Evolutionary conservation across 2,888 invertebrate genomes (phyloP), one percentile per base, ranked within the genome.

Genomic region (Polydrusus pterygomalis): DNA sequence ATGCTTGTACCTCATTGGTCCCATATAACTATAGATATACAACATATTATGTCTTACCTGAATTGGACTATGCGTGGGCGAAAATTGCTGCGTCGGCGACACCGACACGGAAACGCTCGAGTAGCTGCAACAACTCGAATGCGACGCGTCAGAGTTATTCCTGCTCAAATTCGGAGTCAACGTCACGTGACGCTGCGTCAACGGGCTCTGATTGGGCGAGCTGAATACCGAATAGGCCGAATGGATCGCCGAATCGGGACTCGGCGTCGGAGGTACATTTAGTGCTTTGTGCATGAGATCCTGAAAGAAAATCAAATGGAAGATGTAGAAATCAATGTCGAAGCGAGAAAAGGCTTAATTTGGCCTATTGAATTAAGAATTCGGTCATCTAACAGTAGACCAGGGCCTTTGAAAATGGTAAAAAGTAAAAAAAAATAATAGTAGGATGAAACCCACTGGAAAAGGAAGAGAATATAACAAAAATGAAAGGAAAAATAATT

Each of bases 121-220:
- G 86, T 94, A 95, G 43, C 95, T 95, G 88, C 96, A 96, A 85
- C 96, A 96, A 80, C 96, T 95, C 82, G 96, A 96, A 86, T 95
- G 94, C 76, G 96, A 96, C 1, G 96, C 96, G 86, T 96, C 96
- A 82, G 95, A 96, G 89, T 96, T 96, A 89, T 96, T 96, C 75
- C 96, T 92, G 70, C 95, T 95, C 77, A 96, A 88, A 11, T 95
- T 95, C 47, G 96, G 96, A 68, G 95, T 95, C 82, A 95, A 91
- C 67, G 92, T 92, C 76, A 93, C 91, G 87, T 96, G 96, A 0
- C 96, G 91, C 34, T 95, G 94, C 47, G 96, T 95, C 67, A 96
- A 91, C 0, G 96, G 96, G 82, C 95, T 95, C 81, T 96, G 96
- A 68, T 95, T 95, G 6, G 96, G 96, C 81, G 96, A 96, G 87